Evolutionary conservation across 2,797 vertebrate species (phyloP).

Genomic region (Saxicola maurus): DNA sequence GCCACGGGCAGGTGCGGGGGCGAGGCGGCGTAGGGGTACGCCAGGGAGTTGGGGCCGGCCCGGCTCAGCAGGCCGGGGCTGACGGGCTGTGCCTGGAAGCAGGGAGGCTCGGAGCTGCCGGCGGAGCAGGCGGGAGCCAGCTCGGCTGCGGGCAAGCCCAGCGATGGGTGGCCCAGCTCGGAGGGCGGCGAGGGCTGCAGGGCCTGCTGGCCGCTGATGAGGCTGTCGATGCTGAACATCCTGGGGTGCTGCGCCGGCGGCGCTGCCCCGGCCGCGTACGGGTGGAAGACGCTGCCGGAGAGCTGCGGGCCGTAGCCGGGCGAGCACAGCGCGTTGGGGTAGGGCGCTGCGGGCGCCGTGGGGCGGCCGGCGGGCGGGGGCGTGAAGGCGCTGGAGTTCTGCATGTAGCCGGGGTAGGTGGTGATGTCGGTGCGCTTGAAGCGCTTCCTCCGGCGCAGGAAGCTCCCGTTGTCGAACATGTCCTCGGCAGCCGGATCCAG

Average conservation of each 20-base stretch:
- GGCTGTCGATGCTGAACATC: slow-evolving; percentile 94
- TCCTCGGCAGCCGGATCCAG: slow-evolving; percentile 90
- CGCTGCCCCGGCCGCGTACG: neutral
- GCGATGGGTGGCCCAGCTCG: slow-evolving; percentile 71
- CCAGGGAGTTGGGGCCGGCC: slow-evolving; percentile 67
- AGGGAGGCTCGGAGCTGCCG: slow-evolving; percentile 70
- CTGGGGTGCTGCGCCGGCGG: slow-evolving; percentile 47
- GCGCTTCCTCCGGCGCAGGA: slow-evolving; percentile 81
- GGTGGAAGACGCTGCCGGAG: slow-evolving; percentile 49
- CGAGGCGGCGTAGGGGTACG: slow-evolving; percentile 79
- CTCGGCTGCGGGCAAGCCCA: slow-evolving; percentile 70
- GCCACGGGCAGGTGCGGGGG: slow-evolving; percentile 76
- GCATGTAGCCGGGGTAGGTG: slow-evolving; percentile 86
- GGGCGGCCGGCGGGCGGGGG: slow-evolving; percentile 68
- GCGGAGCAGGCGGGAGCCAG: slow-evolving; percentile 81
- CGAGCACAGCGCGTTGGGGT: slow-evolving; percentile 68
- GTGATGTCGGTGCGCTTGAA: slow-evolving; percentile 89
- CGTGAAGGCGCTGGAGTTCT: slow-evolving; percentile 86
- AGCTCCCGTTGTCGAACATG: slow-evolving; percentile 93
- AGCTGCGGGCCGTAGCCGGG: slow-evolving; percentile 45
- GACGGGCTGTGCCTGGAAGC: slow-evolving; percentile 75
- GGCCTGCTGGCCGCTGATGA: slow-evolving; percentile 85
- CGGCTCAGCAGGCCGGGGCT: slow-evolving; percentile 44
- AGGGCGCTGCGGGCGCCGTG: neutral
- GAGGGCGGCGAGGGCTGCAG: slow-evolving; percentile 71